Base-by-base conservation (phyloP, 2,797 vertebrate species). In the Acanthopagrus latus region DNA sequence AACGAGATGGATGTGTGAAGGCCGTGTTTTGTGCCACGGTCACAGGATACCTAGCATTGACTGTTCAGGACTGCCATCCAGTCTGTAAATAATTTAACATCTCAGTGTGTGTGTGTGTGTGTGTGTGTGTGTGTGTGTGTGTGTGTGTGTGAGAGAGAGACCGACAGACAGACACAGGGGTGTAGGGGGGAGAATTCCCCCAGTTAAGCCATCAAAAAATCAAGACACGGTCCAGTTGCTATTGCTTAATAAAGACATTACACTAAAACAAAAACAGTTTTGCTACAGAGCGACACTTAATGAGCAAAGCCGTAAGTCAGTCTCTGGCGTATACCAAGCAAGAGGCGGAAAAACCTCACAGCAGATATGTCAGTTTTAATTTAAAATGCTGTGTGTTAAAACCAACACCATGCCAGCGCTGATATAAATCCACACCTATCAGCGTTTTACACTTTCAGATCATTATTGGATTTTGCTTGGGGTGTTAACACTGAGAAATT, bases 11-110 rank as follows among this genome's bases (percentile, higher is more conserved):
- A 58, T 57, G 25, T 74, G 43, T 51, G 68, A 68, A 70, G 29
- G 55, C 7, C 10, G 46, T 50, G 63, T 66, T 77, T 75, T 75
- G 43, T 81, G 59, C n/a, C 58, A 25, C 29, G 57, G 67, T 64
- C 51, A 82, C 74, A 71, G 56, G 64, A 87, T 54, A 70, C 63
- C 68, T 13, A 51, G 21, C 54, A 51, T 44, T 77, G 27, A 41
- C 54, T 69, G 23, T 47, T 58, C 64, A 20, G 64, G 33, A 46
- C 77, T 77, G 64, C 46, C 18, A 70, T 74, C 27, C 56, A 70
- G 47, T 75, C 77, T 85, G 79, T 90, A 76, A 90, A 90, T 91
- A 82, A 89, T 88, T 88, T 5, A 87, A 66, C 47, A 74, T 73
- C 33, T 50, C 43, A 11, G 50, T 74, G 67, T 66, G 44, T 60